A percentile compares a stretch with the other conserved stretches of the same genome.
phyloP scores from a whole-genome alignment of 2,113 vertebrate species.

The Arizona elegans region DNA sequence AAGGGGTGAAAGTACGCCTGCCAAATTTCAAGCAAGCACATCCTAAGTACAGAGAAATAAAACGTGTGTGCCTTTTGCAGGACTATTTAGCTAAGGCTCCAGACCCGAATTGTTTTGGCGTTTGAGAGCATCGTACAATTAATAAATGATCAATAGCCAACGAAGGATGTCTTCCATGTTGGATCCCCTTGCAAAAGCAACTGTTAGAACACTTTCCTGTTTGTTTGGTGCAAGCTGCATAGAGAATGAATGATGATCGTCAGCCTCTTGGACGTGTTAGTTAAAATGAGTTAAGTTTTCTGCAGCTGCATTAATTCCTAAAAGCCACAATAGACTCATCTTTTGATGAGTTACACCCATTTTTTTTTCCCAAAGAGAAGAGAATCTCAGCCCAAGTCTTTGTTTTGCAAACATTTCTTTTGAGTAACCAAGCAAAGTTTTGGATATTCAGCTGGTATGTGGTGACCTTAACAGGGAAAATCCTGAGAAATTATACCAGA shows the following conservation, averaged over 20 bases:
- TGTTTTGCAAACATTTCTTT: constrained; percentile 65
- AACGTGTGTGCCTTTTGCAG: constrained; percentile 44
- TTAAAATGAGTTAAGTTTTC: constrained; percentile 59
- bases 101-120: constrained; percentile 52
- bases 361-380: constrained; percentile 39
- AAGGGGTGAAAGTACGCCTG: background rate
- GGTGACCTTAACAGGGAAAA: constrained; percentile 44
- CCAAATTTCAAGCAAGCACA: constrained; percentile 50
- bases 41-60: constrained; percentile 29
- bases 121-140: constrained; percentile 55
- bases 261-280: constrained; percentile 43
- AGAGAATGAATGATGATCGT: constrained; percentile 50
- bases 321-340: constrained; percentile 57
- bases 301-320: constrained; percentile 62
- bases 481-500: constrained; percentile 40
- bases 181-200: constrained; percentile 23
- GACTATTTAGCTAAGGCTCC: constrained; percentile 51
- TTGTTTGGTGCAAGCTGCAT: constrained; percentile 36
- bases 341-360: constrained; percentile 62
- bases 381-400: constrained; percentile 50
- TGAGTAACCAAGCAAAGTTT: constrained; percentile 50
- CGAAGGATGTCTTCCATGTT: constrained; percentile 38
- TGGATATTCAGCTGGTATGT: constrained; percentile 42
- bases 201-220: constrained; percentile 22
- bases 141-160: constrained; percentile 41